A percentile compares a stretch with the other conserved stretches of the same genome.
phyloP scores from a whole-genome alignment of 2,888 invertebrate genomes.

The Nymphalis c-album region DNA sequence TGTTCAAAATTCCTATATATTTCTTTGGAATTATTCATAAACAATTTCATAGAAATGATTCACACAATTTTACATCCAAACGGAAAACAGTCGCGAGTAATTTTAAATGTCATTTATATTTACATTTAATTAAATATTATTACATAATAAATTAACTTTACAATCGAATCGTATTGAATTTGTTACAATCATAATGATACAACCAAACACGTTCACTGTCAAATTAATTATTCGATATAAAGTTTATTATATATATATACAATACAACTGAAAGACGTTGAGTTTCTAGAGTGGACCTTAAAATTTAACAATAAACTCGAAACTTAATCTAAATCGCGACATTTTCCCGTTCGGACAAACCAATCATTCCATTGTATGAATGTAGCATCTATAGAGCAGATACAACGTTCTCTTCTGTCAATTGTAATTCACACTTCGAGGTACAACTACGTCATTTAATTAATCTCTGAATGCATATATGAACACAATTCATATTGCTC shows the following conservation, averaged over 20 bases:
- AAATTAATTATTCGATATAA: neutral
- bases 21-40: conserved; percentile 57
- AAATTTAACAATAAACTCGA: conserved; percentile 2
- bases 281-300: neutral
- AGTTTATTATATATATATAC: neutral
- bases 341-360: neutral
- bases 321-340: conserved; percentile 9
- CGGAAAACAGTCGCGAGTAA: conserved; percentile 7
- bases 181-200: neutral
- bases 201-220: neutral
- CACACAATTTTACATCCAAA: neutral
- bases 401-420: neutral
- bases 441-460: neutral
- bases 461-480: conserved; percentile 10
- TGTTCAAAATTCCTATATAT: conserved; percentile 71
- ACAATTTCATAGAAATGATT: conserved; percentile 14
- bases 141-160: neutral
- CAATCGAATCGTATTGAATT: neutral
- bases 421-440: neutral
- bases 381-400: neutral
- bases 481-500: conserved; percentile 47
- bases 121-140: conserved; percentile 11
- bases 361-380: conserved; percentile 1
- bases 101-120: conserved; percentile 6
- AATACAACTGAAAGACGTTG: neutral